Evolutionary conservation across 2,113 vertebrate genomes (phyloP), one percentile per base, ranked within the genome.

Genomic region (Sterna hirundo): DNA sequence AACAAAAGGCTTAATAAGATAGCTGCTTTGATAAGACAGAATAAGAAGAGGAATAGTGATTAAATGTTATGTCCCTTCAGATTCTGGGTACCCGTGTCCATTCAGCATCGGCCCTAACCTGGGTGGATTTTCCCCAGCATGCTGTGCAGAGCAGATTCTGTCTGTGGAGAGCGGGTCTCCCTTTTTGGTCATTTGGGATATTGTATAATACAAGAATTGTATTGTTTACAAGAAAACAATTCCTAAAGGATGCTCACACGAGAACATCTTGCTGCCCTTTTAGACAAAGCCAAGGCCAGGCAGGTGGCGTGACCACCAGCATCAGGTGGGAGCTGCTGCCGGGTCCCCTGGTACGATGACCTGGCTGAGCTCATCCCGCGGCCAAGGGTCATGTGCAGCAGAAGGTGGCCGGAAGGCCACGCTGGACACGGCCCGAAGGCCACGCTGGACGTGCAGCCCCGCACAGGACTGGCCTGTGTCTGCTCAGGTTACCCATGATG

Each of bases 41-140:
- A 36, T 27, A 38, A 32, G 38, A 88, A 58, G 9, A 76, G 10
- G 13, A 69, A 83, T 22, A 47, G 8, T 18, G 29, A 76, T 3
- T 29, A 88, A 80, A 76, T 51, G 29, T 30, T 71, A 49, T 5
- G 11, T 52, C n/a, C n/a, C 52, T 76, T 93, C 47, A 71, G 79
- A 46, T 8, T 29, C 49, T 69, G 36, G 9, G 25, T 19, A 62
- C 26, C 26, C 4, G 2, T 1, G 2, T 72, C 76, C 0, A 0
- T 68, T n/a, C 29, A 86, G 40, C 34, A 47, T 21, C 2, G 1
- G 9, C 52, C 4, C 10, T 47, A 40, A 29, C 49, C 38, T 0
- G 1, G n/a, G 22, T 51, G 17, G 68, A 54, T 82, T 70, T 96
- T 75, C 44, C 17, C 15, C 2, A 0, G 26, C 1, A 1, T 11